Evolutionary conservation across 2,888 invertebrate species (phyloP).

Genomic region (Limenitis camilla): DNA sequence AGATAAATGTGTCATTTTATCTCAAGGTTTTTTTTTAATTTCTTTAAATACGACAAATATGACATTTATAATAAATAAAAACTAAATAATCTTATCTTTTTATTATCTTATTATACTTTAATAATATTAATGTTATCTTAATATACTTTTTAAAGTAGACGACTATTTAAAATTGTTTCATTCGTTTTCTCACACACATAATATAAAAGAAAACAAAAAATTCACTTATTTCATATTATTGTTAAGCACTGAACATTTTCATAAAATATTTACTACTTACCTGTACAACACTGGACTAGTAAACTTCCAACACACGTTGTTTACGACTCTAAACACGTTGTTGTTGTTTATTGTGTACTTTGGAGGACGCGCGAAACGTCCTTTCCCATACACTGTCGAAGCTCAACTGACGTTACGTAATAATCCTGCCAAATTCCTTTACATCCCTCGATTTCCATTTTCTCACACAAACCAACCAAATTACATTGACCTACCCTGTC

Average conservation of each 20-base stretch:
- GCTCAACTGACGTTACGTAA: constrained; percentile 69
- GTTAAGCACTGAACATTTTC: background rate
- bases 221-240: background rate
- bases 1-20: too few relatives aligned
- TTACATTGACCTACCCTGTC: constrained; percentile 33
- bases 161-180: too few relatives aligned
- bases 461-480: constrained; percentile 35
- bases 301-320: constrained; percentile 45
- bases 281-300: constrained; percentile 29
- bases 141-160: too few relatives aligned
- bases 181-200: too few relatives aligned
- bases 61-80: too few relatives aligned
- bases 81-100: too few relatives aligned
- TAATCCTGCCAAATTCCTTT: constrained; percentile 57
- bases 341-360: constrained; percentile 64
- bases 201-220: background rate
- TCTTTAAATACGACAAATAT: too few relatives aligned
- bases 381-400: constrained; percentile 40
- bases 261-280: constrained; percentile 19
- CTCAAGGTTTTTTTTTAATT: too few relatives aligned
- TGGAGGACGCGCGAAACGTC: constrained; percentile 37
- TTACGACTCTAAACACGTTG: constrained; percentile 68
- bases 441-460: constrained; percentile 47
- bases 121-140: too few relatives aligned
- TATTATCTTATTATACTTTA: too few relatives aligned